phyloP scores from a whole-genome alignment of 2,113 vertebrate species.

The Ictalurus furcatus region DNA sequence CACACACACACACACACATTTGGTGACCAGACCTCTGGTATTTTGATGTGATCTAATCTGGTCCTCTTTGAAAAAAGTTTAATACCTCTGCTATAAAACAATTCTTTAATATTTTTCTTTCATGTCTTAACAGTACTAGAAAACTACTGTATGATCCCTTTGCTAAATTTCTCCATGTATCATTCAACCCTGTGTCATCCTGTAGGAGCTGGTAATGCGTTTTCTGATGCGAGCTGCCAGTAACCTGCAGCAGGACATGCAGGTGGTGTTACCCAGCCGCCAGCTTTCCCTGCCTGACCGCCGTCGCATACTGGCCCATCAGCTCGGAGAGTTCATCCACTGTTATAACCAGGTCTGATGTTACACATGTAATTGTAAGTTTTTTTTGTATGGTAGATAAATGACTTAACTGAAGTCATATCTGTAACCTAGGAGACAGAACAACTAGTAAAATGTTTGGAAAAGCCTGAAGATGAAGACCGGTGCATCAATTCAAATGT shows the following conservation, averaged over 20 bases:
- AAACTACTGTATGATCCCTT: not conserved
- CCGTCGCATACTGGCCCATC: constrained; percentile 83
- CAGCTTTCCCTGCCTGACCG: constrained; percentile 79
- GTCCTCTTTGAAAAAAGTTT: not conserved
- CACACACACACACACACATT: too few relatives aligned
- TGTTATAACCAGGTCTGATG: constrained; percentile 83
- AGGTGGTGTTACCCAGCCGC: constrained; percentile 79
- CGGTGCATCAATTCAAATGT: constrained; percentile 78
- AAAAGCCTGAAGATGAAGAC: constrained; percentile 73
- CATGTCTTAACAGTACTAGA: not conserved
- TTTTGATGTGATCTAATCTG: not conserved
- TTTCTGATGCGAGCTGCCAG: constrained; percentile 88
- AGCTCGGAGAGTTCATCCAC: constrained; percentile 86
- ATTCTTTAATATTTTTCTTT: not conserved
- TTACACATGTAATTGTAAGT: not conserved
- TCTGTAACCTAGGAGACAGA: constrained; percentile 82
- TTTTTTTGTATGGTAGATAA: not conserved
- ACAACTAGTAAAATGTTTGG: constrained; percentile 79
- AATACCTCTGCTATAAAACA: not conserved
- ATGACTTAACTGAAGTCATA: not conserved
- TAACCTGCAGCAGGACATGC: constrained; percentile 86
- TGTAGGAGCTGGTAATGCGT: constrained; percentile 88
- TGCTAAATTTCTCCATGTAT: not conserved
- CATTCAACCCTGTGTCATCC: constrained; percentile 23
- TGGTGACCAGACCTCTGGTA: not conserved